phyloP scores from a whole-genome alignment of 2,888 invertebrate species.

The Dione juno region DNA sequence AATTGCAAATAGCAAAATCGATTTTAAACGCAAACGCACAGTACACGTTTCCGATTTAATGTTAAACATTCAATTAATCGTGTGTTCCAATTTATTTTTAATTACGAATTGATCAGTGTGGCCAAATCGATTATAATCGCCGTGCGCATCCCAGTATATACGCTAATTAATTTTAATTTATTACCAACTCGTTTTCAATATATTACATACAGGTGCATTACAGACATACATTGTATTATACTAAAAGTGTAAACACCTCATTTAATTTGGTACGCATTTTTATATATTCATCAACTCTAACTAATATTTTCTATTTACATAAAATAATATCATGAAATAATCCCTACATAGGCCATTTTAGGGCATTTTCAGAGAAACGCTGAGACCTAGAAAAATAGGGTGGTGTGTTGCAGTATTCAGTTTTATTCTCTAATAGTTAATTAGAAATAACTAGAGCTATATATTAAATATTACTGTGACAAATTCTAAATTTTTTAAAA shows the following conservation, averaged over 20 bases:
- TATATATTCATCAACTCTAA: background rate
- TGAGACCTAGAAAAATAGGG: no score
- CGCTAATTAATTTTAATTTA: slow-evolving; percentile 39
- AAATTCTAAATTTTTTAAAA: no score
- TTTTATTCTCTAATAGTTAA: no score
- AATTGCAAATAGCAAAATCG: slow-evolving; percentile 34
- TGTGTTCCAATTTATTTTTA: slow-evolving; percentile 48
- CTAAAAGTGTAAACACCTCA: slow-evolving; percentile 4
- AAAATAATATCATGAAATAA: no score
- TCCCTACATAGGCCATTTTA: no score
- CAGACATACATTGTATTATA: background rate
- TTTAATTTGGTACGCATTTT: background rate
- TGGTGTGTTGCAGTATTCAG: no score
- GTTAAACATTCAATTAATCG: slow-evolving; percentile 51
- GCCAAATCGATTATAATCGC: slow-evolving; percentile 41
- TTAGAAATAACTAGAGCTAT: no score
- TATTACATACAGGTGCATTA: background rate
- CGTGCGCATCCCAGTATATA: slow-evolving; percentile 16
- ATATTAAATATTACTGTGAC: no score
- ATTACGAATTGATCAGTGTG: slow-evolving; percentile 46
- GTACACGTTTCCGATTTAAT: slow-evolving; percentile 33
- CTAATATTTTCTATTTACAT: background rate
- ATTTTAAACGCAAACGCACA: slow-evolving; percentile 45
- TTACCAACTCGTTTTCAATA: slow-evolving; percentile 31
- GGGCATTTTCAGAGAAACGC: no score